Evolutionary conservation across 1,140 invertebrate genomes (phyloP), one percentile per base, ranked within the genome.

Genomic region (Pogonus chalceus): DNA sequence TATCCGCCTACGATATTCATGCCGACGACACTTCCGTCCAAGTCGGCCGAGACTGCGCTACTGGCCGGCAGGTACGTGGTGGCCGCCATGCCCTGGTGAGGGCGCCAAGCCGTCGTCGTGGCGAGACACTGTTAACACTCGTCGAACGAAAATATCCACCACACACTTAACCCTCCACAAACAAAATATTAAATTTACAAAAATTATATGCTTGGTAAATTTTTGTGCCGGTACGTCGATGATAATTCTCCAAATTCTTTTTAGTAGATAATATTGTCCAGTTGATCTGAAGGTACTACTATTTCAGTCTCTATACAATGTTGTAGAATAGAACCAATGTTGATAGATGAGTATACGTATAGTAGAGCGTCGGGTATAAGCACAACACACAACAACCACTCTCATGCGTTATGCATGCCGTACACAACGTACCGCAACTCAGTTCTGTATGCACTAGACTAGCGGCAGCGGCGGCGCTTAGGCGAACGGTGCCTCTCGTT

Each of bases 41-140:
- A 78, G 69, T 88, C 86, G 64, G 77, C 71, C 60, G 77, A 77
- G 59, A 80, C 77, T 72, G 81, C 81, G 73, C 80, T 83, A 74
- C 81, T 81, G 71, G 81, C 77, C 67, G 83, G 82, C 83, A 89
- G 87, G 76, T 89, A 89, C 77, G 87, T 87, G 74, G 86, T 88
- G 75, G 83, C 77, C 77, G 86, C 85, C 86, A 88, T 88, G 76
- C 77, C 79, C 78, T 75, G 75, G 69, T 77, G 76, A 68, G 74
- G 76, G 67, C 77, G 69, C 70, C 76, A 73, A 69, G 75, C 73
- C 72, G 71, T 72, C 70, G 74, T 77, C 74, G 74, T 72, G 65
- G 71, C 69, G 72, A 73, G 61, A 78, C 77, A 74, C 75, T 77
- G 72, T 77, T 66, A 62, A 70, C 63, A 67, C 67, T 64, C 62